Evolutionary conservation across 2,888 invertebrate genomes (phyloP), one percentile per base, ranked within the genome.

Genomic region (Luffia ferchaultella): DNA sequence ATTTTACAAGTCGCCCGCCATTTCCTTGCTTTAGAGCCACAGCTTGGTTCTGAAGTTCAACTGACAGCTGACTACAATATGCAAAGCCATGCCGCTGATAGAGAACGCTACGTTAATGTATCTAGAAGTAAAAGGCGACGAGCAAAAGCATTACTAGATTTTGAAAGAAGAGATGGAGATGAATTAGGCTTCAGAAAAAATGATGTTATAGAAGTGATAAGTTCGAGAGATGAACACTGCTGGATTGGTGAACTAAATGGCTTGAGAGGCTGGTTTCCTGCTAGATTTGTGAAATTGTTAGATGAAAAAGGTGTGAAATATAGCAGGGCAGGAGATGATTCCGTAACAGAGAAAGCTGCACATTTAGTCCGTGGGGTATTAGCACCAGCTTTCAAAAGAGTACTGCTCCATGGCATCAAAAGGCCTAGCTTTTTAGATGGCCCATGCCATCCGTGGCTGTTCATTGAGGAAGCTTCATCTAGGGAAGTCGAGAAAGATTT

Each of bases 171-270:
- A 67, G 98, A 98, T 77, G 98, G 98, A 59, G 98, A 99, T 83
- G 99, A 99, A 75, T 78, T 99, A 50, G 98, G 98, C 7, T 99
- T 99, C 75, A 88, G 97, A 49, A 98, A 97, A 76, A 98, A 99
- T 84, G 98, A 99, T 75, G 95, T 99, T 42, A 97, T 99, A 50
- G 98, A 97, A 49, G 95, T 99, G 45, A 91, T 98, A 19, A 97
- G 96, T 65, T 96, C 96, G 68, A 95, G 96, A 73, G 98, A 98
- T 82, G 98, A 98, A 67, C 97, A 98, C 70, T 98, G 98, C 73
- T 98, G 98, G 98, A 93, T 98, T 58, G 98, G 98, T 2, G 98
- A 98, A 73, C 74, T 98, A 46, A 98, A 98, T 85, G 98, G 98
- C 0, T 80, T 97, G 46, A 86, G 93, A 70, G 95, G 97, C 43